Evolutionary conservation across 1,140 invertebrate genomes (phyloP), one percentile per base, ranked within the genome.

Genomic region (Prorops nasuta): DNA sequence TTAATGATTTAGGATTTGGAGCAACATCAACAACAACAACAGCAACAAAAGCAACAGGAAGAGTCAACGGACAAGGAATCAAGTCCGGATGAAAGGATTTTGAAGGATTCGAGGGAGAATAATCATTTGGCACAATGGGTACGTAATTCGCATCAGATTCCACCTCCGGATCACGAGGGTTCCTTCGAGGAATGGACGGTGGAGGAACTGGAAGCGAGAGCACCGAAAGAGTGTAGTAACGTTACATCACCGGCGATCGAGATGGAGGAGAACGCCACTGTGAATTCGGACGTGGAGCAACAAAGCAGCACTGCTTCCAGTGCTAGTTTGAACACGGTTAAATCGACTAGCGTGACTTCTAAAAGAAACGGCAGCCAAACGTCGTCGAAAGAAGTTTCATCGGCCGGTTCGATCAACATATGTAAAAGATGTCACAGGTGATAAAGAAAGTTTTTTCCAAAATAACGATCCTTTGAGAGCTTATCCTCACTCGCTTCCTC

Each of bases 101-200:
- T 65, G 6, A 64, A 67, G 41, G 58, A 61, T 49, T 66, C 67
- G 12, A 55, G 63, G 24, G 67, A 72, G 44, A 61, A 67, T 43
- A 76, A 75, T 60, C 86, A 89, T 63, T 68, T 89, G 35, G 85
- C 86, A 32, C 84, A 86, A 58, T 88, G 87, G 87, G 88, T 89
- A 53, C 62, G 77, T 69, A 72, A 79, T 69, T 72, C 76, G 57
- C 63, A 72, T 51, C 76, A 69, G 42, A 79, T 68, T 17, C 72
- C 60, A 66, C 82, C 71, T 56, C 80, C 56, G 71, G 83, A 68
- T 53, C 60, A 71, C n/a, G 68, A 72, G 36, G 46, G 60, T 4
- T 61, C 67, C 9, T 69, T 78, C 21, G 84, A 85, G 43, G 82
- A 85, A 41, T 91, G 89, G 88, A 89, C 86, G 3, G 66, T 67